Percentiles rank a stretch among this genome's conserved stretches.
Evolutionary conservation across 2,888 invertebrate species (phyloP).

Genomic region (Coenonympha arcania): DNA sequence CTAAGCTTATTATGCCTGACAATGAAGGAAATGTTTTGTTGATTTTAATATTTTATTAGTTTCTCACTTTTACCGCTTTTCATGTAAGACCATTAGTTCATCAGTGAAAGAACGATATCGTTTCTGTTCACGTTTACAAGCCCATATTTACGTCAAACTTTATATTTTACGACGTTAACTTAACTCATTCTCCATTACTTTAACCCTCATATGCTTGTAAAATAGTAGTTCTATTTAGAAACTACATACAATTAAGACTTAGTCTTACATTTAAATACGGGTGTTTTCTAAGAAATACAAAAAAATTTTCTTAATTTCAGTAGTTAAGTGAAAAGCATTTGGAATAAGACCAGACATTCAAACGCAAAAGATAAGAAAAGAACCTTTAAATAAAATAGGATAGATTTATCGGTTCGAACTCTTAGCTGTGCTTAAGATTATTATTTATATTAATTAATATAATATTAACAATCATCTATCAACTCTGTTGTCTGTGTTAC

Average conservation of each 20-base stretch:
- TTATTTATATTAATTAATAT: no score
- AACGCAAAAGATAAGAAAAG: no score
- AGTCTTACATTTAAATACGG: no score
- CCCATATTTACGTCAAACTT: constrained; percentile 24
- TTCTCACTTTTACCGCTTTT: constrained; percentile 10
- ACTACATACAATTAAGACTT: no score
- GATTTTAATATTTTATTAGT: constrained; percentile 1
- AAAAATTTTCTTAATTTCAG: no score
- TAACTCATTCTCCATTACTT: not conserved
- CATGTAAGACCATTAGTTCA: constrained; percentile 7
- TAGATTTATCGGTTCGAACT: no score
- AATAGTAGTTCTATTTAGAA: not conserved
- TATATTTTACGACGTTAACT: constrained; percentile 26
- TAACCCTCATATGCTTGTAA: not conserved
- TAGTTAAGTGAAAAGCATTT: no score
- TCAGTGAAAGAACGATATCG: constrained; percentile 2
- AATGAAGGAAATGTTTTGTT: constrained; percentile 1
- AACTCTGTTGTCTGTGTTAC: no score
- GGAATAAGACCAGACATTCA: no score
- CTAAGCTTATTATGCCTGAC: not conserved
- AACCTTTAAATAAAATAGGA: no score
- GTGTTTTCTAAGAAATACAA: not conserved
- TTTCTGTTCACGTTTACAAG: constrained; percentile 19
- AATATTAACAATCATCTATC: no score
- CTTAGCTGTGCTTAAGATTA: no score